phyloP scores from a whole-genome alignment of 2,888 invertebrate species.

The Yponomeuta cagnagella region DNA sequence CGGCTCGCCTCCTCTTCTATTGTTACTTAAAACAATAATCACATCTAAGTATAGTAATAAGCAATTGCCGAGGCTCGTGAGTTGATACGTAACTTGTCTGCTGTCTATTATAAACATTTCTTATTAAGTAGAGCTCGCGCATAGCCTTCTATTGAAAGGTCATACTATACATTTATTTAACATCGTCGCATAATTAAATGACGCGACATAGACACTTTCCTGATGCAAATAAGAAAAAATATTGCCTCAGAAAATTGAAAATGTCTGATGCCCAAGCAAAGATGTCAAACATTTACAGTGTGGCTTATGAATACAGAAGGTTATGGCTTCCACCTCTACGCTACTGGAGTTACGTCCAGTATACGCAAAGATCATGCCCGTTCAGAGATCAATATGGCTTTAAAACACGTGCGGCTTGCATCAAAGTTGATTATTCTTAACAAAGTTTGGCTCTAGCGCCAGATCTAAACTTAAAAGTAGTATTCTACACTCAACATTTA shows the following conservation, averaged over 20 bases:
- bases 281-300: no score
- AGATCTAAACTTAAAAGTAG: conserved; percentile 45
- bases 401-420: conserved; percentile 47
- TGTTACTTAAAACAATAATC: conserved; percentile 28
- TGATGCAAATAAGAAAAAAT: no score
- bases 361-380: conserved; percentile 40
- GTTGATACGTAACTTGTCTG: conserved; percentile 39
- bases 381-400: conserved; percentile 71
- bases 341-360: conserved; percentile 23
- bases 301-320: no score
- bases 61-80: conserved; percentile 57
- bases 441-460: conserved; percentile 41
- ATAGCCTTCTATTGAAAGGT: conserved; percentile 19
- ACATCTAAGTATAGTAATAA: conserved; percentile 44
- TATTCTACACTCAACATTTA: conserved; percentile 30
- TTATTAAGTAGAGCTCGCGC: conserved; percentile 55
- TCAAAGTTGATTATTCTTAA: conserved; percentile 46
- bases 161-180: no score
- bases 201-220: no score
- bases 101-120: conserved; percentile 54
- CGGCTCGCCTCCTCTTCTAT: conserved; percentile 27
- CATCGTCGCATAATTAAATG: no score
- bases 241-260: no score
- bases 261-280: no score
- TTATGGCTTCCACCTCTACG: conserved; percentile 19